Base-by-base conservation (phyloP, 2,113 vertebrate species). In the Verasper variegatus region DNA sequence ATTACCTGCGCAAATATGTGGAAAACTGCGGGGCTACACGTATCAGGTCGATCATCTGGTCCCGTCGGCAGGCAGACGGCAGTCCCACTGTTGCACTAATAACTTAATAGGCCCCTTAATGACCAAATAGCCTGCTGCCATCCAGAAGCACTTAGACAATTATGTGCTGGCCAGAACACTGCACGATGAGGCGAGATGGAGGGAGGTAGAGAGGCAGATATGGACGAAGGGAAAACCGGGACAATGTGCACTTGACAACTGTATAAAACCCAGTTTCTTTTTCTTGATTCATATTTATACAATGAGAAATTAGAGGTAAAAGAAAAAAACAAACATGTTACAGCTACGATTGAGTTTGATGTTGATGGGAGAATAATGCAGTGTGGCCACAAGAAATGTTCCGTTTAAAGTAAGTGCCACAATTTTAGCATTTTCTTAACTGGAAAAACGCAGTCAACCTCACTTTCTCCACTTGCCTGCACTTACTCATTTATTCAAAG, bases 131-230 rank as follows among this genome's bases (percentile, higher is more conserved):
- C 85, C 88, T 68, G 78, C 89, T 90, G 91, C 91, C 92, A 92
- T 94, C 92, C 91, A 93, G 89, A 93, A 94, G 83, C 92, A 94
- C 92, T 94, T 94, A 93, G 88, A 90, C 88, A 91, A 94, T 94
- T 94, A 94, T 78, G 77, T 15, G 86, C 86, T 81, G 89, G 92
- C 93, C 88, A 88, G 88, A 89, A 74, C 84, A 79, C 75, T 73
- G 73, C 59, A 77, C 87, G 67, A 86, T 64, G 72, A 81, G 61
- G 73, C 3, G 64, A 64, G 78, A 56, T 60, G 56, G 65, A 78
- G 81, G 15, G 52, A 73, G 60, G 56, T 37, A 57, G 57, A 54
- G 52, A 73, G 60, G 56, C 55, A 57, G 57, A 54, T 63, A 54
- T 2, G 67, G 70, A 76, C 21, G 11, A 56, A 74, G 75, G 65